These are phyloP conservation scores for Apomyelois bistriatella DNA, from an alignment of 2,888 invertebrate species.

Conservation along the genomic window DNA sequence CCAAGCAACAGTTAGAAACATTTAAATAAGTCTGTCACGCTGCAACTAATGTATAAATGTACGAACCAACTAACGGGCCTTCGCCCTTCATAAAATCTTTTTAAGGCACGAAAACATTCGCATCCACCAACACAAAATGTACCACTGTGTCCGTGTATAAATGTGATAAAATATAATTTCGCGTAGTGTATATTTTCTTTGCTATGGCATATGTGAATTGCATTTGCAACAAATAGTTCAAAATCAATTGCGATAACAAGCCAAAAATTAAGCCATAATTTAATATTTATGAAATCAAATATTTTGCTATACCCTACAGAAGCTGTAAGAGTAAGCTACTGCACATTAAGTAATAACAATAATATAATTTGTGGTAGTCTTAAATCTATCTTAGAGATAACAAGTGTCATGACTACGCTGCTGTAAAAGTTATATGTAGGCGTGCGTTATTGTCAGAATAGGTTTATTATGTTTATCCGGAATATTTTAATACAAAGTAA, in stretches of 20 bases:
- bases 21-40: constrained; percentile 70
- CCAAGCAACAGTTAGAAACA: constrained; percentile 58
- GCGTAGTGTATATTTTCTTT: too few species aligned
- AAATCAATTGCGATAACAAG: too few species aligned
- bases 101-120: constrained; percentile 20
- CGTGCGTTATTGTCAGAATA: constrained; percentile 29
- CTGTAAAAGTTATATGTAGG: constrained; percentile 27
- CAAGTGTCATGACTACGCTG: constrained; percentile 24
- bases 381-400: constrained; percentile 31
- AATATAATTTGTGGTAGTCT: constrained; percentile 40
- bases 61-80: constrained; percentile 58
- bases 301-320: too few species aligned
- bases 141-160: too few species aligned
- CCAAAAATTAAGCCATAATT: too few species aligned
- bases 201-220: too few species aligned
- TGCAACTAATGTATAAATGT: constrained; percentile 46
- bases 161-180: too few species aligned
- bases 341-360: too few species aligned
- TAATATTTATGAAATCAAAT: too few species aligned
- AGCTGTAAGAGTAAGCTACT: too few species aligned
- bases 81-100: constrained; percentile 61
- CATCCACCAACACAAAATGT: constrained; percentile 24
- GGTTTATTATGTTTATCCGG: constrained; percentile 39
- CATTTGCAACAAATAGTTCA: too few species aligned
- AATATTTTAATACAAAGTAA: constrained; percentile 51